Evolutionary conservation across 2,113 vertebrate species (phyloP).

Genomic region (Thinocorus orbignyianus): DNA sequence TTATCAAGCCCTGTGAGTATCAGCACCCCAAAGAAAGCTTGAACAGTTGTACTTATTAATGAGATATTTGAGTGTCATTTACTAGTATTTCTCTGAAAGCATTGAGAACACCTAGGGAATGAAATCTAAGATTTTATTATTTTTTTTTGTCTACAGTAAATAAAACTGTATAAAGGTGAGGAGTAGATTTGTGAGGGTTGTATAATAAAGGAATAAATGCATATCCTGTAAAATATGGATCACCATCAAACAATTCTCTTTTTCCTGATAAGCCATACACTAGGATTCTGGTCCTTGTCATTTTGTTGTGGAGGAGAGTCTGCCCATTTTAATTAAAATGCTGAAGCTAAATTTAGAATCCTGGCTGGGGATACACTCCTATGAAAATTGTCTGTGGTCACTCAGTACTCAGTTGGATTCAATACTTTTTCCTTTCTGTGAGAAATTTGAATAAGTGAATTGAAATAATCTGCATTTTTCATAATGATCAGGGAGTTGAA

Average conservation of each 20-base stretch:
- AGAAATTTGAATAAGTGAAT: conserved; percentile 25
- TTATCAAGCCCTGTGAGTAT: not conserved
- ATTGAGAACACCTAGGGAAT: not conserved
- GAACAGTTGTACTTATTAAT: not conserved
- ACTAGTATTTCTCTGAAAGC: not conserved
- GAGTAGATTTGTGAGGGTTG: not conserved
- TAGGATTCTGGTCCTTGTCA: not conserved
- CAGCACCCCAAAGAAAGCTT: not conserved
- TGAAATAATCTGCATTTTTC: conserved; percentile 61
- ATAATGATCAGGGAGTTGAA: conserved; percentile 42
- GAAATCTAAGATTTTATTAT: not conserved
- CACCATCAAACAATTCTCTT: not conserved
- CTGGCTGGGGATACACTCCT: not conserved
- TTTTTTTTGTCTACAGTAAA: not conserved
- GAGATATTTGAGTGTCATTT: not conserved
- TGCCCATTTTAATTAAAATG: not conserved
- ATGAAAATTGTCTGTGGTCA: not conserved
- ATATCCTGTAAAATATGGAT: not conserved
- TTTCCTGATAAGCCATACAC: not conserved
- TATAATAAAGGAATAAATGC: not conserved
- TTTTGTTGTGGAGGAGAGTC: not conserved
- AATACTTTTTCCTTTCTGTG: not conserved
- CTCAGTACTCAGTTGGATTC: not conserved
- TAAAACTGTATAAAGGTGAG: not conserved
- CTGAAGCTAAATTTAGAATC: not conserved